Base-by-base conservation (phyloP, 2,797 vertebrate species). In the Coregonus suidteri region DNA sequence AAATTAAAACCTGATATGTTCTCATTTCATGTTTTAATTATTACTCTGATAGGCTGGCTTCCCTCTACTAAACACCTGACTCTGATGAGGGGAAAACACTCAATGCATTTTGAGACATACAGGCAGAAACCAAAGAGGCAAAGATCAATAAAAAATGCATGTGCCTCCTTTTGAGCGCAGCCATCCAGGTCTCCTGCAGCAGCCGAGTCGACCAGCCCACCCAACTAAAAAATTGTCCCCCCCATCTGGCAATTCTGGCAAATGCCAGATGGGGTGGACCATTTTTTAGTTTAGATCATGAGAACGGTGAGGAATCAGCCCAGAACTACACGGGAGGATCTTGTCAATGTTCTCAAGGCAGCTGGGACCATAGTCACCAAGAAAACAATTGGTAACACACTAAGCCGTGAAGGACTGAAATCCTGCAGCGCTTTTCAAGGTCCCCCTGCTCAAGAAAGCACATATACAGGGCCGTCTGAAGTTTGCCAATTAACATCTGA, bases 111-210 rank as follows among this genome's bases (percentile, higher is more conserved):
- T 84, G 83, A 73, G 79, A 87, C 80, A 74, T 79, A 82, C 81
- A 30, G 83, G 5, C 75, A 84, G 84, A 87, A 89, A 88, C 87
- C 86, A 86, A 90, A 88, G 88, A 89, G 84, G 73, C 81, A 68
- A 41, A 31, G 74, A 37, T 4, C 64, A 52, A 91, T 92, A 79
- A 92, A 93, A 93, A 90, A 93, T 93, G 80, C 81, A 93, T 92
- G 84, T 41, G 83, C 79, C 9, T 88, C 87, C 86, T 92, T 93
- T 80, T 84, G 82, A 84, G 74, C 74, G 77, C 78, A 86, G 87
- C 85, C 89, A 87, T 85, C 87, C 89, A 83, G 87, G 88, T 86
- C 86, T 89, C 79, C 82, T 71, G 77, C 81, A 75, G 82, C 82
- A 89, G 67, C 72, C 71, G 73, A 25, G 25, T 25, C 25, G 25